Base-by-base conservation (phyloP, 2,888 invertebrate genomes). In the Lasiommata megera region DNA sequence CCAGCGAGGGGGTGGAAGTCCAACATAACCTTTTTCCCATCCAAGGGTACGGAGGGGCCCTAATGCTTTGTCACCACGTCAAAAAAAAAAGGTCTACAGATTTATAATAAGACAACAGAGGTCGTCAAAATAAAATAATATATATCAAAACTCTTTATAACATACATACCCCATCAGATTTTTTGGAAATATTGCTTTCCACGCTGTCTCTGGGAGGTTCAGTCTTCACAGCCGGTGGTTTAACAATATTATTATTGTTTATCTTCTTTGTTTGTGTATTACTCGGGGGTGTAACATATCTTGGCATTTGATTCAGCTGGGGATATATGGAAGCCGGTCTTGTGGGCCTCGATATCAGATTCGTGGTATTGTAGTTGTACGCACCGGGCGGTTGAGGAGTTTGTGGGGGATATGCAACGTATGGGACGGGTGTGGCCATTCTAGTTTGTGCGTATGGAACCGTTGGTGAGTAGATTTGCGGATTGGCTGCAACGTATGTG, bases 311-410 rank as follows among this genome's bases (percentile, higher is more conserved):
- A 61, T 65, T 77, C 17, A 85, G 56, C 55, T 82, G 82, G 0
- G 89, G 88, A 56, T 88, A 88, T 23, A 88, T 31, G 12, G 48
- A 68, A 7, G 66, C 66, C 0, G 88, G 87, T 12, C 82, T 70
- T 0, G 84, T 74, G 0, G 87, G 81, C 34, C 88, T 69, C 0
- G 88, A 69, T 64, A 89, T 87, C 84, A 90, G 79, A 38, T 87
- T 89, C 0, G 89, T 89, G 1, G 87, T 86, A 38, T 66, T 82
- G 57, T 85, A 89, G 62, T 88, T 89, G 65, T 87, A 89, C 6
- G 52, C 2, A 0, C 54, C 40, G 8, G 54, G 54, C 8, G 61
- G 11, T 18, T 64, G 63, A 0, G 63, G 60, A 1, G 70, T 57
- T 11, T 70, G 63, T 0, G 79, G 73, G 0, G 80, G 80, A 56